Base-by-base conservation (phyloP, 2,797 vertebrate species). In the Sebastes jordani region DNA sequence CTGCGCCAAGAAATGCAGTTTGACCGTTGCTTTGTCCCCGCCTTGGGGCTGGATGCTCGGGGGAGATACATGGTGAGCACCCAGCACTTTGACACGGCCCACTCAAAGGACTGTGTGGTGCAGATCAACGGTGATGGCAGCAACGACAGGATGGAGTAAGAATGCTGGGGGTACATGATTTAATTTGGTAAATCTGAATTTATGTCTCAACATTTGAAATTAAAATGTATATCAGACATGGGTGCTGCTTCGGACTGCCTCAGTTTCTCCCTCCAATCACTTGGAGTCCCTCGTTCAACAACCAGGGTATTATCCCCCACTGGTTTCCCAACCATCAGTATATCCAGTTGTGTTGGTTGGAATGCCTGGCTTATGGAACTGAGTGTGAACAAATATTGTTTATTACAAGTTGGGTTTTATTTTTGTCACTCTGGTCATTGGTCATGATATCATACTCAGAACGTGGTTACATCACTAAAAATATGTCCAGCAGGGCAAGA, bases 1-100 rank as follows among this genome's bases (percentile, higher is more conserved):
- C 94, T 99, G 23, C 95, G 96, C 0, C 96, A 97, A 3, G 98
- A 99, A 95, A 99, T 99, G 88, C 94, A 97, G 90, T 94, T 97
- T 82, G 95, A 96, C 65, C 97, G 97, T 13, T 91, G 91, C 58
- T 99, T 99, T 29, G 92, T 97, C 32, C 91, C 97, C 0, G 93
- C 96, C 20, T 78, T 97, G 71, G 94, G 93, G 68, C 91, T 96
- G 83, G 96, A 95, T 10, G 88, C 95, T 78, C 96, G 95, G 75
- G 97, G 97, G 2, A 95, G 96, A 75, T 98, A 98, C 86, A 93
- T 94, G 71, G 94, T 97, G 89, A 97, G 94, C 94, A 96, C 96
- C 93, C 96, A 97, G 83, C 97, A 97, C 84, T 99, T 99, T 92
- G 97, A 97, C 88, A 98, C 97, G 0, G 80, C 89, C 32, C 91